These are phyloP conservation scores for Petrolisthes manimaculis DNA, from an alignment of 2,888 invertebrate species.

Conservation along the genomic window DNA sequence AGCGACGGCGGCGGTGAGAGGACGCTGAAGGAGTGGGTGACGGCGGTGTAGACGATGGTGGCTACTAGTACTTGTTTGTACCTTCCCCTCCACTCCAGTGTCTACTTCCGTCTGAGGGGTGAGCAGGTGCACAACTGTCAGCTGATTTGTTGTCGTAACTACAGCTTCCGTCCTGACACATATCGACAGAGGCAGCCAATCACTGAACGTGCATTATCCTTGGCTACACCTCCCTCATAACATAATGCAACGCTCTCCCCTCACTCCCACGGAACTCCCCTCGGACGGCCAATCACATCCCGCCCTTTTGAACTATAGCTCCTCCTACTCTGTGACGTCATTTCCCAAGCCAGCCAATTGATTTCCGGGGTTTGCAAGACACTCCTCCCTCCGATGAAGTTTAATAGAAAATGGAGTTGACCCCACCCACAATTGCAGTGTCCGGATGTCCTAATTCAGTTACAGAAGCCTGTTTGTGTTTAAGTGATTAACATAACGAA, in stretches of 20 bases:
- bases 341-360: background rate
- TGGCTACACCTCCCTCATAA: constrained; percentile 61
- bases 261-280: constrained; percentile 34
- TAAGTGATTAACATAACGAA: constrained; percentile 61
- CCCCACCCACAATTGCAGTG: constrained; percentile 46
- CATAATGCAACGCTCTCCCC: constrained; percentile 55
- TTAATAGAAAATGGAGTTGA: constrained; percentile 61
- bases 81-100: constrained; percentile 32
- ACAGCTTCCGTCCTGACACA: constrained; percentile 61
- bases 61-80: background rate
- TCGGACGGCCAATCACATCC: constrained; percentile 40
- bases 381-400: constrained; percentile 38
- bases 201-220: constrained; percentile 61
- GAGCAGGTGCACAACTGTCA: constrained; percentile 57
- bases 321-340: constrained; percentile 42
- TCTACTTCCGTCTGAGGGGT: constrained; percentile 55
- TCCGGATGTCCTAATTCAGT: constrained; percentile 58
- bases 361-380: background rate
- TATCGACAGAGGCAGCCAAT: constrained; percentile 61
- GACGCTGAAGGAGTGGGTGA: background rate
- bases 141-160: constrained; percentile 63
- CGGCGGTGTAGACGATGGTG: constrained; percentile 13
- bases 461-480: constrained; percentile 61
- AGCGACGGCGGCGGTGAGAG: no score
- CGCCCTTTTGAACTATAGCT: constrained; percentile 16